Percentiles rank a stretch among this genome's conserved stretches.
These are phyloP conservation scores for Bolinopsis microptera DNA, from an alignment of 37 sponge, comb jelly and placozoan genomes.

Conservation along the genomic window DNA sequence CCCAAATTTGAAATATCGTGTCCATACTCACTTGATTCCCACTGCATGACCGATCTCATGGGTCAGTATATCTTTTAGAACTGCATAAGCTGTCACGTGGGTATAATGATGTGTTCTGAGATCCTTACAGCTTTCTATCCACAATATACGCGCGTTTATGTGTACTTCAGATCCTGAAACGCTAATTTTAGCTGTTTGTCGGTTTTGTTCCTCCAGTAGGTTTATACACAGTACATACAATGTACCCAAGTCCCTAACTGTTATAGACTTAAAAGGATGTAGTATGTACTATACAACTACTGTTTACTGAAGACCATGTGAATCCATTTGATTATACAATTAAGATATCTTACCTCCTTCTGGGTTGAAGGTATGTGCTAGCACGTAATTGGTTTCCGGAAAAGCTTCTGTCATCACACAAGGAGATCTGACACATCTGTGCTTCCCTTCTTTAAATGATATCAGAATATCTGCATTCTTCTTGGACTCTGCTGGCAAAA, in stretches of 20 bases:
- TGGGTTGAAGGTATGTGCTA: slow-evolving; percentile 43
- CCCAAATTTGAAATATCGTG: too few species aligned
- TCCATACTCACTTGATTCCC: slow-evolving; percentile 28
- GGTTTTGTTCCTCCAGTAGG: too few species aligned
- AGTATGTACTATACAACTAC: too few species aligned
- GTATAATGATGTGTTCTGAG: not conserved
- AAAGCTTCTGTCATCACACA: slow-evolving; percentile 1
- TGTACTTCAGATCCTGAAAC: slow-evolving; percentile 47
- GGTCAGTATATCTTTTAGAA: slow-evolving; percentile 18
- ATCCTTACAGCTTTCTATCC: not conserved
- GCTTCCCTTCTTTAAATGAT: not conserved
- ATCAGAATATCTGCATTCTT: not conserved
- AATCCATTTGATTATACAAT: too few species aligned
- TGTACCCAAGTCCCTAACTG: too few species aligned
- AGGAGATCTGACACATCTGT: not conserved
- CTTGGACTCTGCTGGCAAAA: not conserved
- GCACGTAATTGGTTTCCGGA: not conserved
- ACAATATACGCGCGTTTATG: slow-evolving; percentile 3
- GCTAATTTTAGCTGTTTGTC: too few species aligned
- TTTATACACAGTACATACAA: too few species aligned
- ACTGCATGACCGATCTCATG: slow-evolving; percentile 62
- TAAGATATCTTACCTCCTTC: not conserved
- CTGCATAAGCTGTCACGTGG: not conserved
- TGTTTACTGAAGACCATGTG: too few species aligned
- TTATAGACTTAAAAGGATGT: too few species aligned